Percentiles rank a stretch among this genome's conserved stretches.
These are phyloP conservation scores for Drosophila nannoptera DNA, from an alignment of 1,140 invertebrate genomes.

Conservation along the genomic window DNA sequence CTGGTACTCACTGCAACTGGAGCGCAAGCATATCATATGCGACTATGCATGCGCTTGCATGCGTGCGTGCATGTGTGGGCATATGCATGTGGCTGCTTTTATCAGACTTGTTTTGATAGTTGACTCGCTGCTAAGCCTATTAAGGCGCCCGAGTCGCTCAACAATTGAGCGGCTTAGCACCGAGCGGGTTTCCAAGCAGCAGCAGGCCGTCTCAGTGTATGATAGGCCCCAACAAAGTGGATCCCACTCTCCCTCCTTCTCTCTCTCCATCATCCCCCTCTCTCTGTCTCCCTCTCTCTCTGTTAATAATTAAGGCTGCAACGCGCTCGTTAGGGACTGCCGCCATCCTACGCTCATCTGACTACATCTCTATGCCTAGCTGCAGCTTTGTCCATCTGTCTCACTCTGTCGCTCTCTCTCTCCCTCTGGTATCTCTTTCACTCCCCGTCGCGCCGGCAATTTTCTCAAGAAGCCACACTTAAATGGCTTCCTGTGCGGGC, in stretches of 20 bases:
- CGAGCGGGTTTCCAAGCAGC: conserved; percentile 55
- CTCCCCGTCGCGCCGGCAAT: conserved; percentile 57
- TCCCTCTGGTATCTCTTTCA: conserved; percentile 25
- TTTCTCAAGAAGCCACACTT: conserved; percentile 78
- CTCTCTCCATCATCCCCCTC: neutral
- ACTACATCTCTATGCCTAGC: conserved; percentile 1
- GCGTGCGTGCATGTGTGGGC: conserved; percentile 6
- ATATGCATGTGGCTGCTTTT: conserved; percentile 43
- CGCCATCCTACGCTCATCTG: conserved; percentile 3
- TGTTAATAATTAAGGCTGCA: conserved; percentile 67
- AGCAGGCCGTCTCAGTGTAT: conserved; percentile 3
- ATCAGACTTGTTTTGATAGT: conserved; percentile 74
- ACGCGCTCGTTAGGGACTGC: conserved; percentile 66
- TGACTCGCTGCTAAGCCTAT: conserved; percentile 72
- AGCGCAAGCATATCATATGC: conserved; percentile 67
- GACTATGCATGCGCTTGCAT: conserved; percentile 16
- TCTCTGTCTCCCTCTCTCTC: neutral
- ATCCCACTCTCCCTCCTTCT: conserved; percentile 12
- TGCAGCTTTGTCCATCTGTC: conserved; percentile 3
- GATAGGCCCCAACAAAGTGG: conserved; percentile 43
- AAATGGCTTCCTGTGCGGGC: conserved; percentile 77
- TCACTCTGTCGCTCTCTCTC: conserved; percentile 11
- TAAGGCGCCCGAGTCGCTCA: conserved; percentile 65
- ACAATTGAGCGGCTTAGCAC: conserved; percentile 70
- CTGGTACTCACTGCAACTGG: conserved; percentile 47